phyloP scores from a whole-genome alignment of 2,888 invertebrate genomes.

The Balanococcus diminutus region DNA sequence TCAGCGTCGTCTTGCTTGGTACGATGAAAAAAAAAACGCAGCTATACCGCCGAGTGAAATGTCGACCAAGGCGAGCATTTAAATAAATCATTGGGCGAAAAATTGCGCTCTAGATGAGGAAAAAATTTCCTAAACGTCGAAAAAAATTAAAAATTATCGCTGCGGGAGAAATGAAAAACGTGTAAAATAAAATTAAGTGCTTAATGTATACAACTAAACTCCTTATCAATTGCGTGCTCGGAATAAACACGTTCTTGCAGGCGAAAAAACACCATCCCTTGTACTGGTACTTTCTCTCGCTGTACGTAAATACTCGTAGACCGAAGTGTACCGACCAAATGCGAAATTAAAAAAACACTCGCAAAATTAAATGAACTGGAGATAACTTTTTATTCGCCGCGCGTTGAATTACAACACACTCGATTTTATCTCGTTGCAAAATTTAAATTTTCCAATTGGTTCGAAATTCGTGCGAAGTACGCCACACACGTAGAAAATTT shows the following conservation, averaged over 20 bases:
- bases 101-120: neutral
- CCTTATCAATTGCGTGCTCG: conserved; percentile 49
- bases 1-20: neutral
- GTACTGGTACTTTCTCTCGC: neutral
- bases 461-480: neutral
- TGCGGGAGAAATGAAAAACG: conserved; percentile 46
- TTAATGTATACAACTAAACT: conserved; percentile 46
- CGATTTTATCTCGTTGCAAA: conserved; percentile 18
- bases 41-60: too few species aligned
- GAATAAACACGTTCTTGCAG: conserved; percentile 47
- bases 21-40: neutral
- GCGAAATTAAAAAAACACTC: conserved; percentile 37
- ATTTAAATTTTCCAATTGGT: conserved; percentile 30
- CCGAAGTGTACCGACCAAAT: neutral
- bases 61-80: neutral
- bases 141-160: conserved; percentile 47
- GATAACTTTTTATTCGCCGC: conserved; percentile 42
- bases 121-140: conserved; percentile 16
- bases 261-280: neutral
- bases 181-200: conserved; percentile 37
- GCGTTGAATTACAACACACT: conserved; percentile 32
- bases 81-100: conserved; percentile 43
- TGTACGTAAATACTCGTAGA: neutral
- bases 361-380: conserved; percentile 24
- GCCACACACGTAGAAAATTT: neutral